Base-by-base conservation (phyloP, 2,888 invertebrate species). In the Camponotus fellah region DNA sequence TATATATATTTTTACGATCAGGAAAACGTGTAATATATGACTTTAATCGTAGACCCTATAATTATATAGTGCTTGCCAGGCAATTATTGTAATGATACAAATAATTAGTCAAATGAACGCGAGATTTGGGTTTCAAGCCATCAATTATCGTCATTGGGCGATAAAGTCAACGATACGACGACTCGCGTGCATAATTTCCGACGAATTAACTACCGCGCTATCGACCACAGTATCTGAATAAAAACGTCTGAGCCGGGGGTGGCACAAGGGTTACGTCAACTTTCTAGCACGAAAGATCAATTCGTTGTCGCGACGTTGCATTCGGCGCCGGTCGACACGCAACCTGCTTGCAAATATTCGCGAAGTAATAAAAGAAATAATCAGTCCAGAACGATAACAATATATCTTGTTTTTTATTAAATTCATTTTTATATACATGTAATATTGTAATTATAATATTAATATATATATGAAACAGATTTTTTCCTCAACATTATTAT, bases 151-250 rank as follows among this genome's bases (percentile, higher is more conserved):
- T 21, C 2, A 21, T 69, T 60, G 43, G 9, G 46, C 46, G 71
- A 79, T 60, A 6, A 14, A 40, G 37, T 49, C 60, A 49, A 80
- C 37, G 58, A 60, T 68, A 69, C 34, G 68, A 77, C 58, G 46
- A 46, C 60, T 71, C 34, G 71, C 71, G 21, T 68, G 60, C 49
- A 34, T 62, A 71, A 80, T 80, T 80, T 79, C 26, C 17, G 26
- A 37, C 5, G 60, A 68, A 82, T 76, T 76, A 76, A 46, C 49
- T 82, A 26, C 66, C 21, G 60, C 46, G 10, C 37, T 80, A 80
- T 80, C 46, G 68, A 43, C 32, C n/a, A 64, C 37, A 26, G 40
- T 79, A 76, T 82, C 85, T 87, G 82, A 53, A 86, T 81, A 82
- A 75, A 82, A 82, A 64, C 72, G 53, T 37, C 49, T 26, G 32